Evolutionary conservation across 2,113 vertebrate species (phyloP).

Genomic region (Laticauda laticaudata): DNA sequence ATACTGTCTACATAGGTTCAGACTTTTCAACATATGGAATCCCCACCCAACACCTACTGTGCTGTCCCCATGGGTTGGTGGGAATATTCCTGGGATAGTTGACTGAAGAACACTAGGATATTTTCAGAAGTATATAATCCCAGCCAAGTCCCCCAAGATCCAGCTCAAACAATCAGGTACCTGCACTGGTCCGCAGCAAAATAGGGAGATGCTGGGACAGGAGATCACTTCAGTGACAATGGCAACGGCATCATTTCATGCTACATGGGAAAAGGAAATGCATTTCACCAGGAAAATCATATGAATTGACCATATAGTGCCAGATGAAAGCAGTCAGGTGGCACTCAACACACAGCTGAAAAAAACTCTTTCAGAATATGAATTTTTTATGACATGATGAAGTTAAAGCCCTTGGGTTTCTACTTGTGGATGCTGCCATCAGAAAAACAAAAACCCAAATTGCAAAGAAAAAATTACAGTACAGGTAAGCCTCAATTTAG

Average conservation of each 20-base stretch:
- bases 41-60: not conserved
- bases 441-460: not conserved
- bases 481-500: no score
- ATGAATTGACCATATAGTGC: not conserved
- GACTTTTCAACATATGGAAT: not conserved
- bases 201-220: not conserved
- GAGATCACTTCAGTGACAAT: not conserved
- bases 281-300: not conserved
- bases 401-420: not conserved
- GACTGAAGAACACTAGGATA: not conserved
- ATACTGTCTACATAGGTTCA: not conserved
- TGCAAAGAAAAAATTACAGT: not conserved
- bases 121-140: not conserved
- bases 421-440: not conserved
- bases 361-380: not conserved
- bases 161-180: not conserved
- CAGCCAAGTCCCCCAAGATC: not conserved
- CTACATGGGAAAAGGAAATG: not conserved
- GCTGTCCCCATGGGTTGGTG: not conserved
- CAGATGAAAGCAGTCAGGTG: not conserved
- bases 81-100: not conserved
- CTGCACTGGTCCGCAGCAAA: not conserved
- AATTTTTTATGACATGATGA: not conserved
- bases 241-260: not conserved
- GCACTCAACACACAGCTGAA: not conserved